A percentile compares a stretch with the other conserved stretches of the same genome.
These are phyloP conservation scores for Daubentonia madagascariensis DNA, from an alignment of 2,113 vertebrate species.

Conservation along the genomic window DNA sequence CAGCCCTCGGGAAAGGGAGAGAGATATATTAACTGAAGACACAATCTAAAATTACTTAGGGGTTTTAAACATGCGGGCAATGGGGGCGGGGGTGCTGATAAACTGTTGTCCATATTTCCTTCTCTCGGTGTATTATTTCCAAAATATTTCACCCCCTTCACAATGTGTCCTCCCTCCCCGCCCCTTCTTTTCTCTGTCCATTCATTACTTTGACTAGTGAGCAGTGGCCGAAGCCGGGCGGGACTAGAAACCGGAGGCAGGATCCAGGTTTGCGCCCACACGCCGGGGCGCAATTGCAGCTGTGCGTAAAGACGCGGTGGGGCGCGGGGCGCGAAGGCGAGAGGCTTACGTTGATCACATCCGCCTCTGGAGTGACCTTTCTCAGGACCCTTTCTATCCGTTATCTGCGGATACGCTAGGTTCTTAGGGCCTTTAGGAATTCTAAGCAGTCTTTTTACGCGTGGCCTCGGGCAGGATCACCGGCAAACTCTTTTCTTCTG, in stretches of 20 bases:
- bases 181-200: constrained; percentile 61
- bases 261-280: not conserved
- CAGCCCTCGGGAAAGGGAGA: constrained; percentile 83
- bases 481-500: not conserved
- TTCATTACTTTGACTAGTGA: constrained; percentile 60
- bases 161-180: not conserved
- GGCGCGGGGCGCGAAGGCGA: accelerated
- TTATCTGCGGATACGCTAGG: not conserved
- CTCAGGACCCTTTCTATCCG: not conserved
- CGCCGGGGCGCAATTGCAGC: not conserved
- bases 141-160: constrained; percentile 63
- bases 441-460: not conserved
- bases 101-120: constrained; percentile 83
- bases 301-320: not conserved
- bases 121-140: constrained; percentile 78
- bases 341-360: not conserved
- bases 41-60: constrained; percentile 87
- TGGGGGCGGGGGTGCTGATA: constrained; percentile 81
- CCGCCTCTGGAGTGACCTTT: not conserved
- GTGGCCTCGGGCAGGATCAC: not conserved
- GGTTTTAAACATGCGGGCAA: constrained; percentile 84
- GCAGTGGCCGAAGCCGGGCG: not conserved
- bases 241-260: not conserved
- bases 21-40: constrained; percentile 88
- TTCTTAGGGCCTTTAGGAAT: not conserved